Base-by-base conservation (phyloP, 2,113 vertebrate species). In the Odontesthes bonariensis region DNA sequence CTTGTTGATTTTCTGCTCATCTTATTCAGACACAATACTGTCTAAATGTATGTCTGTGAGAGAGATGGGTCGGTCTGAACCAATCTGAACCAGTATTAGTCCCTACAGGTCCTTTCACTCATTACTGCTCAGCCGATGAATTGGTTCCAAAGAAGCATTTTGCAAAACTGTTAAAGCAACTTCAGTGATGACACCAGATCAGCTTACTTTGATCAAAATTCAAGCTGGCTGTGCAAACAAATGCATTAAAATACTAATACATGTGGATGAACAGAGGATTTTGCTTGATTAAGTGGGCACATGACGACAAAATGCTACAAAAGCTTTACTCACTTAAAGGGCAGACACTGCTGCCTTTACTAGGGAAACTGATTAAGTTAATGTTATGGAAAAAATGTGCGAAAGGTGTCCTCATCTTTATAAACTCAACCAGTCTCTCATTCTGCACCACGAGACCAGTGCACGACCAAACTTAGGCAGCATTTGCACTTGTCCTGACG, bases 361-460 rank as follows among this genome's bases (percentile, higher is more conserved):
- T 27, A 56, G 55, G 67, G 14, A 79, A 72, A 77, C 84, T 20
- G 76, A 73, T 77, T 60, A 42, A 75, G 51, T 76, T 82, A 82
- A 83, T 77, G 83, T 83, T 52, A 83, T 40, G 69, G 74, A 79
- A 40, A 83, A 73, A 78, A 86, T 70, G 86, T 35, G 70, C 0
- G 44, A 42, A 49, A 77, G 77, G 77, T 73, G 73, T 69, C 44
- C 32, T 82, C 67, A 74, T 81, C 86, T 82, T 82, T 58, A 65
- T 84, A 79, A 81, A 85, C 75, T 68, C 46, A 13, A 53, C 59
- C 63, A 0, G 53, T 61, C 72, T 27, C 33, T 65, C 27, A 6
- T 42, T 33, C 33, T 1, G 77, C 44, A 0, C 62, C 11, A 77
- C 16, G 54, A 83, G 88, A 84, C 51, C 61, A 1, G 32, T 3